Conservation (phyloP, 2,797 vertebrate species). For the Falco rusticolus region DNA sequence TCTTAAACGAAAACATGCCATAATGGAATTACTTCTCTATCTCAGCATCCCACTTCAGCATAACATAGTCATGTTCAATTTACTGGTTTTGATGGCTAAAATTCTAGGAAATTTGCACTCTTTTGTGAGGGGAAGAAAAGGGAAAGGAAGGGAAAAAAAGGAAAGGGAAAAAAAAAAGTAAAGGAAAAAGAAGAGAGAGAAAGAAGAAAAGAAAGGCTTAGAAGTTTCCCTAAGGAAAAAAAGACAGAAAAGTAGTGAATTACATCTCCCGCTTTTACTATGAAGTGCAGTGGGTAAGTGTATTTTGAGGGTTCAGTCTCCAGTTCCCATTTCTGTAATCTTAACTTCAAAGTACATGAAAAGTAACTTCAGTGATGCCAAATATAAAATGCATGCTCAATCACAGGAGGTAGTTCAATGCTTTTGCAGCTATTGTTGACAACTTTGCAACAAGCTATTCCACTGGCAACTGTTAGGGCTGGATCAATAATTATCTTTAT, state of each 20-base stretch:
- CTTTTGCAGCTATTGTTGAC: neutral
- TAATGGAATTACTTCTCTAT: neutral
- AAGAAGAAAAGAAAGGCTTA: neutral
- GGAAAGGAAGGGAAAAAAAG: neutral
- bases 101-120: neutral
- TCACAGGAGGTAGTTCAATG: neutral
- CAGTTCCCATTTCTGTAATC: neutral
- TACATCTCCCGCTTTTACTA: neutral
- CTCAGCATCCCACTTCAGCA: neutral
- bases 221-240: neutral
- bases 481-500: slow-evolving; percentile 28
- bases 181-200: neutral
- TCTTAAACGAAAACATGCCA: neutral
- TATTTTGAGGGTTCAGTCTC: neutral
- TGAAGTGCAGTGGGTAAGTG: neutral
- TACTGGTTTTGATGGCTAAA: neutral
- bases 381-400: neutral
- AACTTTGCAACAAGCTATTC: neutral
- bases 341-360: neutral
- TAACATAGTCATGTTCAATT: neutral
- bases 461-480: neutral
- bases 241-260: neutral
- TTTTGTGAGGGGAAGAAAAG: neutral
- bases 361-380: neutral
- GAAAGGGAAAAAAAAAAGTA: fast-evolving